Conservation (phyloP, 1,140 invertebrate species). For the Musca domestica region DNA sequence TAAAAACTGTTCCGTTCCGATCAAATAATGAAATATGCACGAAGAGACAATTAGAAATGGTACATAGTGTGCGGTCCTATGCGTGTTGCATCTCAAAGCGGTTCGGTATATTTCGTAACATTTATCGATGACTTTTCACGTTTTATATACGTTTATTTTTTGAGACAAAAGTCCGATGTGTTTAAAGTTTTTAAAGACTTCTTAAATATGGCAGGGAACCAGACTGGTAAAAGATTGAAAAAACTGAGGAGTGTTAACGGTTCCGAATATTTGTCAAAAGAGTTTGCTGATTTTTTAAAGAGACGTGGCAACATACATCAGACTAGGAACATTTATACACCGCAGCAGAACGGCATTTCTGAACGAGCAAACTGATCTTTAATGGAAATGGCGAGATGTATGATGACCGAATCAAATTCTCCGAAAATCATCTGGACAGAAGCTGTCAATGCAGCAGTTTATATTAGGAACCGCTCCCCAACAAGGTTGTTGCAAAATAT, state of each 20-base stretch:
- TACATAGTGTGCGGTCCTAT: slow-evolving; percentile 40
- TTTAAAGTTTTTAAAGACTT: slow-evolving; percentile 13
- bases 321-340: slow-evolving; percentile 43
- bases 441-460: slow-evolving; percentile 46
- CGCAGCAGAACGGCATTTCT: slow-evolving; percentile 52
- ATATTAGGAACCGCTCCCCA: slow-evolving; percentile 25
- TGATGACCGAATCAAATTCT: slow-evolving; percentile 39
- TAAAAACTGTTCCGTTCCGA: background rate
- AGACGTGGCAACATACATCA: slow-evolving; percentile 47
- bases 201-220: slow-evolving; percentile 24
- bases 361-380: slow-evolving; percentile 37
- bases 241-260: slow-evolving; percentile 49
- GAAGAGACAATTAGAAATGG: background rate
- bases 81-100: slow-evolving; percentile 34
- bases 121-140: slow-evolving; percentile 39
- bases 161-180: slow-evolving; percentile 23
- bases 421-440: slow-evolving; percentile 56
- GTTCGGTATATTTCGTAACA: slow-evolving; percentile 37
- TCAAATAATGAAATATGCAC: background rate
- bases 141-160: slow-evolving; percentile 17
- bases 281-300: slow-evolving; percentile 32
- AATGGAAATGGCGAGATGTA: slow-evolving; percentile 27
- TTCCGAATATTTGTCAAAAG: slow-evolving; percentile 42
- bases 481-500: slow-evolving; percentile 15
- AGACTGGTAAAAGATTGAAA: slow-evolving; percentile 41